Percentiles rank a stretch among this genome's conserved stretches.
phyloP scores from a whole-genome alignment of 2,888 invertebrate genomes.

The Pseudolycoriella hygida region DNA sequence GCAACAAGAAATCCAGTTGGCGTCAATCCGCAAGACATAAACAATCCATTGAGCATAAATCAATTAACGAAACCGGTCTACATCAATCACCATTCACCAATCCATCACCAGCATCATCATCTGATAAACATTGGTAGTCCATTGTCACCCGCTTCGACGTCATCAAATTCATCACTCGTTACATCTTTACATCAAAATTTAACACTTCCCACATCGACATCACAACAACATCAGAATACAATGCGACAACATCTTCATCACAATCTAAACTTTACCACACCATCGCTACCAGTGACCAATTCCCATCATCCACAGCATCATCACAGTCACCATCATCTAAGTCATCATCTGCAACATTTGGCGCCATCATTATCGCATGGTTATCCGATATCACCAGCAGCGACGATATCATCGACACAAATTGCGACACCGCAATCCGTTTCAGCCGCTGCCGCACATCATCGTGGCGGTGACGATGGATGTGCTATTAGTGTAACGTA shows the following conservation, averaged over 20 bases:
- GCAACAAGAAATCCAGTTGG: slow-evolving; percentile 59
- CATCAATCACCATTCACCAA: slow-evolving; percentile 4
- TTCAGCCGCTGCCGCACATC: background rate
- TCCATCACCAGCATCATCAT: background rate
- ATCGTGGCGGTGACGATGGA: slow-evolving; percentile 2
- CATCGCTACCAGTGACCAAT: background rate
- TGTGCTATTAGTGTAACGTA: slow-evolving; percentile 6
- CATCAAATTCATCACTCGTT: background rate
- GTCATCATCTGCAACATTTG: slow-evolving; percentile 9
- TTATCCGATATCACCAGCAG: slow-evolving; percentile 10
- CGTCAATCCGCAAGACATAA: slow-evolving; percentile 79
- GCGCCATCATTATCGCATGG: slow-evolving; percentile 4
- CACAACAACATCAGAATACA: background rate
- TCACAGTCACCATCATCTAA: slow-evolving; percentile 8
- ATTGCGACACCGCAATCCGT: slow-evolving; percentile 4
- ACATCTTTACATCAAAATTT: background rate
- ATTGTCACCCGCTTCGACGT: background rate
- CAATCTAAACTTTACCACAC: slow-evolving; percentile 5
- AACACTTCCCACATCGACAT: background rate
- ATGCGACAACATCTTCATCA: slow-evolving; percentile 3
- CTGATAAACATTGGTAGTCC: background rate
- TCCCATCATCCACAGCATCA: slow-evolving; percentile 4
- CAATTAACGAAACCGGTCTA: slow-evolving; percentile 55
- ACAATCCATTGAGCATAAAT: slow-evolving; percentile 82
- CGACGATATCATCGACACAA: slow-evolving; percentile 9